Evolutionary conservation across 2,113 vertebrate genomes (phyloP).

Genomic region (Callipepla squamata): DNA sequence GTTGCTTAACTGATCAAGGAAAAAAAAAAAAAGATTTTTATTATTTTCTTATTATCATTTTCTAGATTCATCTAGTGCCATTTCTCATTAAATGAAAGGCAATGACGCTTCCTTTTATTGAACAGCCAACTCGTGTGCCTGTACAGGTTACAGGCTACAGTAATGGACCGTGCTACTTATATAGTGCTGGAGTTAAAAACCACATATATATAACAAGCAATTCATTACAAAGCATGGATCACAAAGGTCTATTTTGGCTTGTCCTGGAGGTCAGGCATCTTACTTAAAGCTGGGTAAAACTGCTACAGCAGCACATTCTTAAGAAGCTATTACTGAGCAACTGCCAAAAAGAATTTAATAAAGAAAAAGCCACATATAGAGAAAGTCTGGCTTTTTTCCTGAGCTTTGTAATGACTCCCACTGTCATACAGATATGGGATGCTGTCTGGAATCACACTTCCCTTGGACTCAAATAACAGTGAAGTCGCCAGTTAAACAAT

Average conservation of each 20-base stretch:
- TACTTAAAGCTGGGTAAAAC: background rate
- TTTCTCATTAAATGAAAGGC: background rate
- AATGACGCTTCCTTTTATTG: background rate
- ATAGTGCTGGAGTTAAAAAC: no score
- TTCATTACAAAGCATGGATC: background rate
- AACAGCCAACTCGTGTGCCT: background rate
- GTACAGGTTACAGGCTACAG: background rate
- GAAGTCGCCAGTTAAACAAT: background rate
- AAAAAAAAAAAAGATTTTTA: background rate
- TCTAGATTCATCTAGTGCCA: background rate
- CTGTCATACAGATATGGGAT: background rate
- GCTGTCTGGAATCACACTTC: background rate
- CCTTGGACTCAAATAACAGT: background rate
- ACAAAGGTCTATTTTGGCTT: background rate
- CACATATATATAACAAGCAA: background rate
- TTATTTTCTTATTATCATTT: background rate
- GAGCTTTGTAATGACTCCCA: background rate
- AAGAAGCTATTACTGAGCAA: background rate
- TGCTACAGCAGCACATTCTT: slow-evolving; percentile 18
- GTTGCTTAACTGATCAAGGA: background rate
- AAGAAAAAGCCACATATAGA: background rate
- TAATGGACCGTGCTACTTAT: background rate
- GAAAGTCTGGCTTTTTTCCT: background rate
- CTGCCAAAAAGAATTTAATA: background rate
- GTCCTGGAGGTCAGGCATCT: background rate